These are phyloP conservation scores for Microplitis deprimator DNA, from an alignment of 2,888 invertebrate species.

Conservation along the genomic window DNA sequence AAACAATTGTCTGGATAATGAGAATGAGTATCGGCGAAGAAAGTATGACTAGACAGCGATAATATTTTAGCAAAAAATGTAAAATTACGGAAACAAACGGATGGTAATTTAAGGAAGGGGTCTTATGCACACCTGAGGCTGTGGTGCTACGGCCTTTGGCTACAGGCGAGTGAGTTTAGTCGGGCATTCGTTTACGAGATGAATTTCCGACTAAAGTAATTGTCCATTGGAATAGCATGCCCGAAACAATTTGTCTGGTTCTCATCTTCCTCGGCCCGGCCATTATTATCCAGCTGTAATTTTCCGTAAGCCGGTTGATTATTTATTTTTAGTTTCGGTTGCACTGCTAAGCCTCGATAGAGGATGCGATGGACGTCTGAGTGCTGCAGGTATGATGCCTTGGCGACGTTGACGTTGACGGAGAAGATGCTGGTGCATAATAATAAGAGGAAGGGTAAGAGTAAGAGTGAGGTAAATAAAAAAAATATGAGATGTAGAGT, in stretches of 20 bases:
- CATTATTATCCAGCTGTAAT: background rate
- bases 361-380: slow-evolving; percentile 2
- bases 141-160: background rate
- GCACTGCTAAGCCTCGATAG: background rate
- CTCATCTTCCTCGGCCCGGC: background rate
- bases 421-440: background rate
- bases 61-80: no score
- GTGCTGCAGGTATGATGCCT: slow-evolving; percentile 5
- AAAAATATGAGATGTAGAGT: slow-evolving; percentile 2
- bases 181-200: background rate
- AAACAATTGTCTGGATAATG: background rate
- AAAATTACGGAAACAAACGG: background rate
- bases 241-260: background rate
- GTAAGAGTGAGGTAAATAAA: background rate
- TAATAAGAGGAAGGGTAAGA: background rate
- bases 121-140: background rate
- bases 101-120: background rate
- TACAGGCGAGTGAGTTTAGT: background rate
- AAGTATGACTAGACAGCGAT: background rate
- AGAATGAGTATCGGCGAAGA: slow-evolving; percentile 1
- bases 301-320: background rate
- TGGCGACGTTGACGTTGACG: slow-evolving; percentile 9
- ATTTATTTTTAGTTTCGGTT: slow-evolving; percentile 3
- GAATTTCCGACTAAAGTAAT: background rate
- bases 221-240: slow-evolving; percentile 1